A percentile compares a stretch with the other conserved stretches of the same genome.
Conservation (phyloP, 2,888 invertebrate genomes). For the Hydraecia micacea region DNA sequence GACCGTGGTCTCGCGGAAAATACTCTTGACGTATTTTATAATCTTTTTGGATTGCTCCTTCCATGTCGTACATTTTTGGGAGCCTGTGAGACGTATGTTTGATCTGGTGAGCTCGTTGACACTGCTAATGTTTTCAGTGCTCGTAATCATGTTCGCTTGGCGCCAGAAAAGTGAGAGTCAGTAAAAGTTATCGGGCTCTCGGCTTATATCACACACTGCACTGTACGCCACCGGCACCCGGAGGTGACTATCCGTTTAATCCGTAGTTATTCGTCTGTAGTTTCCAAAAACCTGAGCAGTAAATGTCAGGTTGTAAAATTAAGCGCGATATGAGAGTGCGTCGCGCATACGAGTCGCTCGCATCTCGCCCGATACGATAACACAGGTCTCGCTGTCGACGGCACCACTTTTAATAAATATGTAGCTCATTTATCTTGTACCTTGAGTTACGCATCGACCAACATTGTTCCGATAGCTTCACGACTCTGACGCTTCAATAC, state of each 20-base stretch:
- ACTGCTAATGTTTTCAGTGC: slow-evolving; percentile 76
- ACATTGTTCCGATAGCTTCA: slow-evolving; percentile 72
- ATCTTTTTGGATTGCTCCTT: slow-evolving; percentile 79
- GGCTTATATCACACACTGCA: slow-evolving; percentile 76
- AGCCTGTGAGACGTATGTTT: slow-evolving; percentile 80
- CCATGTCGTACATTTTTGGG: slow-evolving; percentile 74
- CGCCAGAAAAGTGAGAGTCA: slow-evolving; percentile 80
- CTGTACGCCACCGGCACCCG: slow-evolving; percentile 76
- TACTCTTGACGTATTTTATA: slow-evolving; percentile 81
- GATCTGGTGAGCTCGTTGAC: slow-evolving; percentile 82
- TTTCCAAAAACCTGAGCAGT: slow-evolving; percentile 87
- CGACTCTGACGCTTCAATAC: slow-evolving; percentile 62
- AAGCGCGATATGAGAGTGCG: slow-evolving; percentile 83
- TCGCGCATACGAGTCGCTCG: slow-evolving; percentile 80
- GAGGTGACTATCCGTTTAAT: slow-evolving; percentile 81
- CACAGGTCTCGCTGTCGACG: slow-evolving; percentile 83
- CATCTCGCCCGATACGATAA: slow-evolving; percentile 86
- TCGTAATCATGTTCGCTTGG: slow-evolving; percentile 77
- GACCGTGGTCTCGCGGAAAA: slow-evolving; percentile 89
- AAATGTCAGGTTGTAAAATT: slow-evolving; percentile 85
- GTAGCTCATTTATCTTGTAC: slow-evolving; percentile 85
- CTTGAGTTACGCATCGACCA: slow-evolving; percentile 79
- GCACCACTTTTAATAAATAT: slow-evolving; percentile 86
- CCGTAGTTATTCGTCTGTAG: slow-evolving; percentile 81
- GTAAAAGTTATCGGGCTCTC: slow-evolving; percentile 75